phyloP scores from a whole-genome alignment of 1,140 invertebrate genomes.

The Yoshiicerus persimilis region DNA sequence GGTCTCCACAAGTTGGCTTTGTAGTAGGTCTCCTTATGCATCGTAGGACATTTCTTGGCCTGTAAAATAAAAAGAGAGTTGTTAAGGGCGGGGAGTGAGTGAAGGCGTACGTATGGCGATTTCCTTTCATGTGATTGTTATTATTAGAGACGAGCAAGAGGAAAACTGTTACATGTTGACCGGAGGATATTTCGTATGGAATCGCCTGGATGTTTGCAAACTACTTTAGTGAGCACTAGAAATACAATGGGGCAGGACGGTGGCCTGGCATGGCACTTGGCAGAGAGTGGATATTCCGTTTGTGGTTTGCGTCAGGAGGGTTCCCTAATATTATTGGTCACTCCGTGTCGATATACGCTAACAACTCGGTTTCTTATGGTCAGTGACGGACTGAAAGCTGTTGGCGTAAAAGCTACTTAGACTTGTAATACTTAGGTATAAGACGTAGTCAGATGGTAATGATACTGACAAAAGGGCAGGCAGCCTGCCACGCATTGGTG shows the following conservation, averaged over 20 bases:
- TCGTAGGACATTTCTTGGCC: conserved; percentile 48
- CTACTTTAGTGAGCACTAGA: background rate
- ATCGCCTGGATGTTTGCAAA: background rate
- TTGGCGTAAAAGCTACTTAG: too few relatives aligned
- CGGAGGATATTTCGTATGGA: too few relatives aligned
- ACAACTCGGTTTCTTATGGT: too few relatives aligned
- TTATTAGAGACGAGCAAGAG: background rate
- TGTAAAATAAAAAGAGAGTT: conserved; percentile 34
- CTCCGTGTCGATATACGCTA: too few relatives aligned
- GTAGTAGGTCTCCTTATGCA: conserved; percentile 48
- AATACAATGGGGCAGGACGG: too few relatives aligned
- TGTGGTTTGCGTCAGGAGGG: too few relatives aligned
- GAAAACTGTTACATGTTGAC: background rate
- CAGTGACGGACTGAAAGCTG: too few relatives aligned
- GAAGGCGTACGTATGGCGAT: background rate
- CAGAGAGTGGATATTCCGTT: too few relatives aligned
- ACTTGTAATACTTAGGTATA: too few relatives aligned
- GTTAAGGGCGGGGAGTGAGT: background rate
- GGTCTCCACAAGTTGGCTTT: conserved; percentile 49
- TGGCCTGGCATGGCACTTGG: background rate
- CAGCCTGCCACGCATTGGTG: background rate
- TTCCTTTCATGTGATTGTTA: conserved; percentile 47
- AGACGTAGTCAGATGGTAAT: too few relatives aligned
- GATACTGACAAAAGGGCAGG: background rate
- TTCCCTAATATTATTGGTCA: too few relatives aligned